Evolutionary conservation across 2,888 invertebrate species (phyloP).

Genomic region (Glyphotaelius pellucidus): DNA sequence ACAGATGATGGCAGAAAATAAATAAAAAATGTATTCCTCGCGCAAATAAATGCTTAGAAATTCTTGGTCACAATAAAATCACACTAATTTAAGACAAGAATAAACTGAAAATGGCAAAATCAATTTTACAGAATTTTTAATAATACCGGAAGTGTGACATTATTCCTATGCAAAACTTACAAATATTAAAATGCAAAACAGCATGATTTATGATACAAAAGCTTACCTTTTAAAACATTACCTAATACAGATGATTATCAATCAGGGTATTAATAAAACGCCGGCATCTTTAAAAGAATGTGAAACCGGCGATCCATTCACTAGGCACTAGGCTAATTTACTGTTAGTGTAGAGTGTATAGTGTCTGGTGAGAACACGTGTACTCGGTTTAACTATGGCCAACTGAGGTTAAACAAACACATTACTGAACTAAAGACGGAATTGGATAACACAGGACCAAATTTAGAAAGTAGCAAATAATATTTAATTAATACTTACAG

Average conservation of each 20-base stretch:
- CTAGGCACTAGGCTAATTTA: slow-evolving; percentile 8
- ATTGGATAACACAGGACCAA: background rate
- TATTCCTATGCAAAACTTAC: slow-evolving; percentile 45
- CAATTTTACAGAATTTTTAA: background rate
- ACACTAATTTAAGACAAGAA: slow-evolving; percentile 2
- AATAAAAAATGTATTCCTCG: background rate
- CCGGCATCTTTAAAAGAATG: slow-evolving; percentile 36
- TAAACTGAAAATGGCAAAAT: background rate
- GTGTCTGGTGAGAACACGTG: background rate
- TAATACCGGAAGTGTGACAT: slow-evolving; percentile 2
- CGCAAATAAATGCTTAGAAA: background rate
- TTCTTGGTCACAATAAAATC: background rate
- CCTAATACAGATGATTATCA: slow-evolving; percentile 47
- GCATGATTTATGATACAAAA: slow-evolving; percentile 60
- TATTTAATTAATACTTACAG: slow-evolving; percentile 30
- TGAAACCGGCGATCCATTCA: slow-evolving; percentile 48
- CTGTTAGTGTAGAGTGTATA: background rate
- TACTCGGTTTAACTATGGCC: slow-evolving; percentile 59
- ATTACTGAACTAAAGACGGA: slow-evolving; percentile 6
- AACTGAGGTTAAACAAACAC: slow-evolving; percentile 54
- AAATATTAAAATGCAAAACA: slow-evolving; percentile 51
- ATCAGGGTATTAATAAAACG: slow-evolving; percentile 31
- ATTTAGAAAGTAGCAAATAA: background rate
- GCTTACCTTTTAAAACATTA: slow-evolving; percentile 55
- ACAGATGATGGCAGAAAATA: background rate